These are phyloP conservation scores for Arrhamphus sclerolepis DNA, from an alignment of 2,797 vertebrate genomes.

Conservation along the genomic window DNA sequence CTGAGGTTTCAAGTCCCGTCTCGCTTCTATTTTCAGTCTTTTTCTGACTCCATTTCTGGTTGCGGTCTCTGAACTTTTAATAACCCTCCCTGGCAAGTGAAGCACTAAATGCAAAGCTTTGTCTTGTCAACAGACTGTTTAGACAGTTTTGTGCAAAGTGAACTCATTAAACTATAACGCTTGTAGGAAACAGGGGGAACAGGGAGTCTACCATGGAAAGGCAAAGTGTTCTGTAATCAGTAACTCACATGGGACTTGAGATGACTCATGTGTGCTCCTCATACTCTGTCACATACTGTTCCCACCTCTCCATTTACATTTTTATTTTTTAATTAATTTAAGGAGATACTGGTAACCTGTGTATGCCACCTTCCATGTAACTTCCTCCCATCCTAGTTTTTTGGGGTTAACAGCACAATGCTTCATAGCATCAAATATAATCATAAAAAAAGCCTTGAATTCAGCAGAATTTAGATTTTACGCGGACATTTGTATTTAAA, in stretches of 20 bases:
- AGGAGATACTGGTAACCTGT: no score
- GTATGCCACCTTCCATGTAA: no score
- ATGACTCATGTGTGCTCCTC: conserved; percentile 9
- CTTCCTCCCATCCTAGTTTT: no score
- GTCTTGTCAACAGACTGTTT: conserved; percentile 67
- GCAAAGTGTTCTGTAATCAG: conserved; percentile 21
- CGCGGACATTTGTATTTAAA: no score
- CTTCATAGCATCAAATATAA: no score
- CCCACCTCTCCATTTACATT: conserved; percentile 8
- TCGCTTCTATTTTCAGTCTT: conserved; percentile 51
- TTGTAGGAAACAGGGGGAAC: conserved; percentile 35
- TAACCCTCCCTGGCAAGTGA: conserved; percentile 42
- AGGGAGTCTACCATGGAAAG: conserved; percentile 35
- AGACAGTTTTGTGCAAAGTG: conserved; percentile 57
- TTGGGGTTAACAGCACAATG: no score
- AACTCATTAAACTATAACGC: conserved; percentile 68
- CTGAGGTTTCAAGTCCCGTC: conserved; percentile 21
- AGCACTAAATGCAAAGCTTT: conserved; percentile 65
- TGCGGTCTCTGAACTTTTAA: conserved; percentile 54
- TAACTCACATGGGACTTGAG: conserved; percentile 26
- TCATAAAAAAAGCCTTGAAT: no score
- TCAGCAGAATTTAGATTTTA: no score
- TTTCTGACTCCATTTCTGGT: conserved; percentile 37
- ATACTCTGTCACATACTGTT: conserved; percentile 16
- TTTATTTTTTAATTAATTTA: no score